Base-by-base conservation (phyloP, 2,113 vertebrate species). In the Suncus etruscus region DNA sequence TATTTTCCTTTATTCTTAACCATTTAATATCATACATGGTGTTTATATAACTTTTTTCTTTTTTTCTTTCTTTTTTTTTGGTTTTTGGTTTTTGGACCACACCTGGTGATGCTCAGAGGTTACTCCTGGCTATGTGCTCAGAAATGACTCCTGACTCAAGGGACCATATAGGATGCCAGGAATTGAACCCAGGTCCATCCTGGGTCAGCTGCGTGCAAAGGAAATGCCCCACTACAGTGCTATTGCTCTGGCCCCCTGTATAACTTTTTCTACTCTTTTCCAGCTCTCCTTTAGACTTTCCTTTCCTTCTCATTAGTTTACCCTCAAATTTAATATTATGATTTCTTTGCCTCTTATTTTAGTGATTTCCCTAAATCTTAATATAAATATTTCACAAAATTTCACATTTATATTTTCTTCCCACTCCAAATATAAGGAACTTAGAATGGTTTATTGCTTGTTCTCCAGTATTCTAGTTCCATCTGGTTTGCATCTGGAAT, bases 341-440 rank as follows among this genome's bases (percentile, higher is more conserved):
- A 29, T 77, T 24, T 20, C 27, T 12, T 3, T 76, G 31, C 16
- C 50, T 85, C 70, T 86, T 72, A 31, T 51, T 93, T 70, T 77
- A 86, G 83, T 47, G 18, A 82, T 86, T 83, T 74, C 10, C 24
- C 29, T 50, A 11, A 73, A 50, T 58, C 79, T 89, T 70, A 66
- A 70, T 22, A 48, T 66, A 11, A n/a, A 39, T 31, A 48, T 12
- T 72, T 72, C 76, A 25, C 48, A 48, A 61, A 69, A 27, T 80
- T 92, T 22, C 66, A 16, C 78, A 45, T 68, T 77, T 80, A 51
- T 74, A 48, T 73, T 89, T 63, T 50, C 47, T 54, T 70, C 69
- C 39, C n/a, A 31, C 48, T 16, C 58, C 45, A 89, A 73, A 45
- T 39, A 24, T 86, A 87, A 47, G 65, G 39, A 61, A n/a, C 20